Percentiles rank a stretch among this genome's conserved stretches.
Conservation (phyloP, 2,797 vertebrate genomes). For the Sphaeramia orbicularis region DNA sequence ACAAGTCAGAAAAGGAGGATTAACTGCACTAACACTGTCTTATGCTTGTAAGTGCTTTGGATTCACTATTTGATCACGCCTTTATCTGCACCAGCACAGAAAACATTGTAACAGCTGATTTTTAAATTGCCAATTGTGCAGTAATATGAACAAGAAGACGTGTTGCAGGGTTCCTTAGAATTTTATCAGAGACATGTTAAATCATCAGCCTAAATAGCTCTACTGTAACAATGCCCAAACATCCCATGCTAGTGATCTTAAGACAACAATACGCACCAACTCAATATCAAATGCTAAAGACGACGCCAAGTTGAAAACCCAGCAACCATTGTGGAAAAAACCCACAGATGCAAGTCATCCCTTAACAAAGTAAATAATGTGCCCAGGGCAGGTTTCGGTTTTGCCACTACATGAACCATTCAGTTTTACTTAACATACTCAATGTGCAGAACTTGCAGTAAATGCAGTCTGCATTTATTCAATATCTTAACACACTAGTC, state of each 20-base stretch:
- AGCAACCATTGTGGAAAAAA: background rate
- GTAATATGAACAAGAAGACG: background rate
- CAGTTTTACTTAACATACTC: background rate
- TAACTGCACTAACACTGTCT: too few relatives aligned
- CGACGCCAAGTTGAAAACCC: background rate
- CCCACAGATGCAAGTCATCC: background rate
- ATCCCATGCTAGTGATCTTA: background rate
- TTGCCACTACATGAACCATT: background rate
- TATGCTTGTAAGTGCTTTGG: too few relatives aligned
- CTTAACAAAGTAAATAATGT: background rate
- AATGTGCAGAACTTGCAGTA: conserved; percentile 24
- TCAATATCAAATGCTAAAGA: background rate
- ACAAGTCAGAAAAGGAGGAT: too few relatives aligned
- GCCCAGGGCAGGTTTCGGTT: background rate
- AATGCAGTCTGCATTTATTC: background rate
- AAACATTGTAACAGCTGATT: too few relatives aligned
- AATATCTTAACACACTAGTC: background rate
- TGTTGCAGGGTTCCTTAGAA: background rate
- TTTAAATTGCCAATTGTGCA: too few relatives aligned
- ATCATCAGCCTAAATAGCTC: background rate
- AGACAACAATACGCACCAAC: background rate
- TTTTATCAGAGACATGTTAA: too few relatives aligned
- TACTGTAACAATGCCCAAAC: background rate
- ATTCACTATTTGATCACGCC: too few relatives aligned
- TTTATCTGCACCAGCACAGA: too few relatives aligned